Conservation (phyloP, 2,888 invertebrate genomes). For the Lydus trimaculatus region DNA sequence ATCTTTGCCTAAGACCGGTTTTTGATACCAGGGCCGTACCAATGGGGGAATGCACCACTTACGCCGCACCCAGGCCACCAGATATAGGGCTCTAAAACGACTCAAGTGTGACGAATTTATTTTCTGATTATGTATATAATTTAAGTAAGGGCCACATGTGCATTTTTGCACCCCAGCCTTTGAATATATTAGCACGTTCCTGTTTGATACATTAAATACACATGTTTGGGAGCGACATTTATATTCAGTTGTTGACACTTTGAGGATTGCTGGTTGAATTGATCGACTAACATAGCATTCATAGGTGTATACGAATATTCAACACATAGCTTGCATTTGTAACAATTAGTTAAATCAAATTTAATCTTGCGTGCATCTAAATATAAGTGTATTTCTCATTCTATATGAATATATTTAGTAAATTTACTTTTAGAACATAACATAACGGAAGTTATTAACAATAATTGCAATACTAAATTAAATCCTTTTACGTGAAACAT, state of each 20-base stretch:
- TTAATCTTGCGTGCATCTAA: slow-evolving; percentile 46
- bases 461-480: neutral
- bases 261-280: slow-evolving; percentile 34
- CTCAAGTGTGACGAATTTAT: too few species aligned
- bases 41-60: too few species aligned
- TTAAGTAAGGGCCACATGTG: too few species aligned
- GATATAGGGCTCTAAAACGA: too few species aligned
- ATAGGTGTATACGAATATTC: slow-evolving; percentile 34
- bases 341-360: slow-evolving; percentile 53
- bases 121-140: too few species aligned
- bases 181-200: too few species aligned
- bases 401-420: slow-evolving; percentile 8
- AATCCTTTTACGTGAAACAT: neutral
- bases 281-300: slow-evolving; percentile 22
- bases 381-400: slow-evolving; percentile 34
- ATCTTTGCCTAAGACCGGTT: too few species aligned
- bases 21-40: too few species aligned
- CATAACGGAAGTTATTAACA: neutral
- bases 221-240: too few species aligned
- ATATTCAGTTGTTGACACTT: slow-evolving; percentile 27
- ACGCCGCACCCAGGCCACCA: too few species aligned
- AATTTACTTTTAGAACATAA: neutral
- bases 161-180: too few species aligned
- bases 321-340: slow-evolving; percentile 45
- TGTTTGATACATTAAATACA: too few species aligned